Evolutionary conservation across 2,113 vertebrate species (phyloP), one percentile per base, ranked within the genome.

Genomic region (Pimephales promelas): DNA sequence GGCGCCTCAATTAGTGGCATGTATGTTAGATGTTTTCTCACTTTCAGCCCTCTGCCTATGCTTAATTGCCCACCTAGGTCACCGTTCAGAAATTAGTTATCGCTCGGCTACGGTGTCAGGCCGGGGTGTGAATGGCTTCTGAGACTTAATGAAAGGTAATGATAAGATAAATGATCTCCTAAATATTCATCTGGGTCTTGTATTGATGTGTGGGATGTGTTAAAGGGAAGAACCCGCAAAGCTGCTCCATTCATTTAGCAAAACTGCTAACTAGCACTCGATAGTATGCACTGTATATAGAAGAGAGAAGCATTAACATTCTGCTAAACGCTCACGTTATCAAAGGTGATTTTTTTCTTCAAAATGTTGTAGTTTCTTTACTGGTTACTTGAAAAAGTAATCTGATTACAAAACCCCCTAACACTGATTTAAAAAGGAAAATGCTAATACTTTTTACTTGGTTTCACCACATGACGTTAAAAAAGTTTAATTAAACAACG

Each of bases 141-240:
- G 76, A 83, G 73, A 72, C 78, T 88, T 86, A 86, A 81, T 86
- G 59, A 84, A 84, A 88, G 84, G 75, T 78, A 71, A 88, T 79
- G 57, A 82, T 83, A 79, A 76, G 68, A 75, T 78, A 85, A 85
- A 85, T 80, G 36, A 56, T 56, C 49, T 10, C 62, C 31, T 84
- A 83, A 83, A 83, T 83, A 85, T 85, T 83, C 80, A 68, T 76
- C 70, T 82, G 75, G 80, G 54, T 47, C 36, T 71, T 47, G 64
- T 75, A 77, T 75, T 77, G 79, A 85, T 77, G 49, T 72, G 64
- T 26, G 49, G 75, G 49, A 79, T 40, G 36, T 40, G 40, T 34
- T 45, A 26, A 62, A 26, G 47, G 9, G 18, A 34, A 36, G 34
- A 47, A 71, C 24, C 56, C 1, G 4, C 56, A 78, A 62, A 79